Percentiles rank a stretch among this genome's conserved stretches.
These are phyloP conservation scores for Sphaerodactylus townsendi DNA, from an alignment of 2,113 vertebrate genomes.

Conservation along the genomic window DNA sequence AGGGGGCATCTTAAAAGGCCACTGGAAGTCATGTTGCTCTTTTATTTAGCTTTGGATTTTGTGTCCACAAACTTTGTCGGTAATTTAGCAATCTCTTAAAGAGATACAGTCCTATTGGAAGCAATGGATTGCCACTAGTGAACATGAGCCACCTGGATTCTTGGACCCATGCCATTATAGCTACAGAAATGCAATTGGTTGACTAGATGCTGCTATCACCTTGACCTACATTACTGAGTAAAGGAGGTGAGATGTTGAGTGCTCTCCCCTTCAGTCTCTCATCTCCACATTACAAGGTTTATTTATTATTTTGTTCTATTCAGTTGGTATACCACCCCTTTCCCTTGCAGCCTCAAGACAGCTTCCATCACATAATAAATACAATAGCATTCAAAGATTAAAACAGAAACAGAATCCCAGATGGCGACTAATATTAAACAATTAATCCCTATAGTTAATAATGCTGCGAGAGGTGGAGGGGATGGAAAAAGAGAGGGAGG, in stretches of 20 bases:
- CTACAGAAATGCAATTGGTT: not conserved
- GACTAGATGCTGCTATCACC: not conserved
- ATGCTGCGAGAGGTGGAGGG: too few relatives aligned
- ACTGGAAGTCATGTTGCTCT: conserved; percentile 79
- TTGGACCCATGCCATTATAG: too few relatives aligned
- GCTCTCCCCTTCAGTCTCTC: not conserved
- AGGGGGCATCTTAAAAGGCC: conserved; percentile 78
- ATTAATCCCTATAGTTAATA: too few relatives aligned
- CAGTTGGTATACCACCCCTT: too few relatives aligned
- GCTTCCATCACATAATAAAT: too few relatives aligned
- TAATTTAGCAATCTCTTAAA: not conserved
- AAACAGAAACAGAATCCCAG: too few relatives aligned
- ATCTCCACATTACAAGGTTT: not conserved
- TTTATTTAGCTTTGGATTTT: conserved; percentile 78
- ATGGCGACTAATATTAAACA: too few relatives aligned
- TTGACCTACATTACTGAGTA: not conserved
- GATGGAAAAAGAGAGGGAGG: too few relatives aligned
- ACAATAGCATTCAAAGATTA: too few relatives aligned
- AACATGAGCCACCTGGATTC: not conserved
- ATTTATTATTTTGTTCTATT: too few relatives aligned
- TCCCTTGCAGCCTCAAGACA: too few relatives aligned
- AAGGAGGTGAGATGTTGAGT: not conserved
- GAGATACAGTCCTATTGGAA: not conserved
- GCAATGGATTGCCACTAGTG: conserved; percentile 4
- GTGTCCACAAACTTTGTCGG: conserved; percentile 41